Percentiles rank a stretch among this genome's conserved stretches.
Evolutionary conservation across 2,113 vertebrate species (phyloP).

Genomic region (Dasyprocta punctata): DNA sequence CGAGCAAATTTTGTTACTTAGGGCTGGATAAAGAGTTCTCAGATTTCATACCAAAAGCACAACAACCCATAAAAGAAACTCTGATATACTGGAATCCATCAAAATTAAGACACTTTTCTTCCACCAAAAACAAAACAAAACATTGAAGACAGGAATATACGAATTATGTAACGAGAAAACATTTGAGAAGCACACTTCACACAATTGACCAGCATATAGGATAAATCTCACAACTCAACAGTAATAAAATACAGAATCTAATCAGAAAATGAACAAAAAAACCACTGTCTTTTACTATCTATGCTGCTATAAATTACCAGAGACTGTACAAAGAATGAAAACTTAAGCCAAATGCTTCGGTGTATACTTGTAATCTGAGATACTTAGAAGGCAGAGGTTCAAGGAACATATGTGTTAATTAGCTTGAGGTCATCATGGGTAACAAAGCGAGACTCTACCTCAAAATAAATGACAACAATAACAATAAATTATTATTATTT

Average conservation of each 20-base stretch:
- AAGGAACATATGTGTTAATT: neutral
- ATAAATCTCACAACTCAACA: neutral
- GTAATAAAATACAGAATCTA: neutral
- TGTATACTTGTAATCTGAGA: neutral
- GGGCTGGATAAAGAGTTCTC: neutral
- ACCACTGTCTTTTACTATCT: neutral
- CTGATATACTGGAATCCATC: neutral
- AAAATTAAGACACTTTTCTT: neutral
- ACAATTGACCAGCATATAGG: neutral
- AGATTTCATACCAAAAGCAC: neutral
- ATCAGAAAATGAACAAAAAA: neutral
- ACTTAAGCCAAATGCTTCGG: neutral
- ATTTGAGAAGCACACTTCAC: neutral
- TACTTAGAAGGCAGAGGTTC: neutral
- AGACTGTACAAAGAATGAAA: neutral
- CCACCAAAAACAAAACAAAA: neutral
- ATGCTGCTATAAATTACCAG: neutral
- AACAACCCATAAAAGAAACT: neutral
- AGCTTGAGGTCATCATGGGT: neutral
- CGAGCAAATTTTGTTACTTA: neutral
- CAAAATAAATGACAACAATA: neutral
- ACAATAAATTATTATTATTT: neutral
- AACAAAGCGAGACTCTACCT: neutral
- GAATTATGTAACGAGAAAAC: neutral
- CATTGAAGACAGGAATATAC: neutral